Conservation (phyloP, 2,888 invertebrate species). For the Hemithea aestivaria region DNA sequence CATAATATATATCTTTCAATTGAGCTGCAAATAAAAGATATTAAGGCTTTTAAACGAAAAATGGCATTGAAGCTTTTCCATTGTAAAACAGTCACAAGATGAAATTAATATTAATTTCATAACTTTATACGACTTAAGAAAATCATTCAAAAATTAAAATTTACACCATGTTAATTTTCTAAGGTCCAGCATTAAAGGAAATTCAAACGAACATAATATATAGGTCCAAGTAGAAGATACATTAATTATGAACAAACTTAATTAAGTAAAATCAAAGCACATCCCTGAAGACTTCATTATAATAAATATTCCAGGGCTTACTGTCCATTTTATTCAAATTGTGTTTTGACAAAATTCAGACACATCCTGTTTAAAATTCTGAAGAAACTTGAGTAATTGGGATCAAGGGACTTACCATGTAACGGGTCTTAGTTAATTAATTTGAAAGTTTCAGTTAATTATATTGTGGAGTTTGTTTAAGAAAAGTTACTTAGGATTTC, state of each 20-base stretch:
- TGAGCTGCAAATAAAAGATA: too few species aligned
- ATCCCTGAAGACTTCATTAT: slow-evolving; percentile 8
- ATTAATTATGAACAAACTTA: not conserved
- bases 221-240: too few species aligned
- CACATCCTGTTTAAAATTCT: slow-evolving; percentile 18
- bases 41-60: too few species aligned
- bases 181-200: too few species aligned
- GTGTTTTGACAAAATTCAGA: slow-evolving; percentile 15
- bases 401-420: slow-evolving; percentile 15
- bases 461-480: slow-evolving; percentile 11
- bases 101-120: not conserved
- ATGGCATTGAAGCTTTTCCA: too few species aligned
- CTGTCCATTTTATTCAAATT: slow-evolving; percentile 14
- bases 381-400: slow-evolving; percentile 11
- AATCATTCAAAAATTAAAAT: too few species aligned
- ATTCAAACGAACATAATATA: too few species aligned
- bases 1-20: too few species aligned
- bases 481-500: slow-evolving; percentile 6
- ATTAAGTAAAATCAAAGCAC: slow-evolving; percentile 10
- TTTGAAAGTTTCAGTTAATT: slow-evolving; percentile 17
- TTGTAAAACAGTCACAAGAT: too few species aligned
- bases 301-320: slow-evolving; percentile 10
- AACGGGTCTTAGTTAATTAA: slow-evolving; percentile 21
- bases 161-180: too few species aligned
- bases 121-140: too few species aligned